Evolutionary conservation across 1,140 invertebrate genomes (phyloP), one percentile per base, ranked within the genome.

Genomic region (Philopotamus ludificatus): DNA sequence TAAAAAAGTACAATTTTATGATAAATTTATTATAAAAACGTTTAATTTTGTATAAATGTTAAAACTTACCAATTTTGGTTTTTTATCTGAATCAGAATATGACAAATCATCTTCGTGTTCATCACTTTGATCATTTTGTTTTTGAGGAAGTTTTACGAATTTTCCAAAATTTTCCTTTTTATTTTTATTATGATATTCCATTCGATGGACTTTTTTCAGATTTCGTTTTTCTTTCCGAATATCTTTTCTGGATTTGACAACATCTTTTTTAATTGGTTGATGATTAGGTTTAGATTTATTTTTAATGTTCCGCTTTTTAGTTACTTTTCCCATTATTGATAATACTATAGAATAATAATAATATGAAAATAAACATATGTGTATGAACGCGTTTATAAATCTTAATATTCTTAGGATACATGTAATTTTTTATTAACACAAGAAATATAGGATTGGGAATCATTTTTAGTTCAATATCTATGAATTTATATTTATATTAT

Each of bases 181-280:
- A 68, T 72, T 72, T 75, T 81, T 28, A 65, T 75, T 72, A 70
- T 80, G 79, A 70, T 80, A 81, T 63, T 77, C 67, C 41, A 77
- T 76, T 68, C 79, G 82, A 39, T 75, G 76, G 28, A 81, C 77
- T 71, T 88, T 88, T 39, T 82, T 81, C 44, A 76, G 70, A 18
- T 78, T 73, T 18, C 82, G 71, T 51, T 84, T 79, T 50, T 84
- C 83, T 72, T 88, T 88, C 1, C 87, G 77, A 9, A 83, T 71
- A 71, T 86, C 79, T 73, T 87, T 87, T 4, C 86, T 80, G 0
- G 80, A 78, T 76, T 80, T 80, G 18, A 51, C 51, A 0, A 61
- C 26, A 45, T 66, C 58, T 34, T 59, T 63, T 7, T 61, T 47
- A 47, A 12, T 47, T 20, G 4, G 44, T 15, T 15, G 44, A 7